Base-by-base conservation (phyloP, 2,888 invertebrate species). In the Hyles lineata region DNA sequence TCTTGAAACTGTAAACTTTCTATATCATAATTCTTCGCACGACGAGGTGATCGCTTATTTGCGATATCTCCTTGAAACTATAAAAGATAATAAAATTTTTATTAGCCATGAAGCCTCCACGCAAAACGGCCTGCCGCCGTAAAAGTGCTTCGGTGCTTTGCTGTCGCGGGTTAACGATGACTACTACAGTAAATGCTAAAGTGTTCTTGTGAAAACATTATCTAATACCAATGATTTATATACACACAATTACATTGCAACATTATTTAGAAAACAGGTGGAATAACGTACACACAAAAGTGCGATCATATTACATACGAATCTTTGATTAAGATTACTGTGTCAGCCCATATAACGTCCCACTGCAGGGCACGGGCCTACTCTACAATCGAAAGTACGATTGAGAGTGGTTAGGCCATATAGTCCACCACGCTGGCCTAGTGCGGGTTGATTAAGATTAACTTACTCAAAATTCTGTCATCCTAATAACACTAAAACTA, bases 1-100 rank as follows among this genome's bases (percentile, higher is more conserved):
- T 88, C 87, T 87, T 87, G 86, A 82, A 87, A 86, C 80, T 82
- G 74, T 74, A 78, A 83, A 83, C 80, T 84, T 84, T 87, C 83
- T 91, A 90, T 91, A 84, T 88, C 91, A 93, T 92, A 90, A 87
- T 90, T 89, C 89, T 90, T 89, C 90, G 76, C 81, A 82, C 89
- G 91, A 82, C 78, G 89, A 86, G 83, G 81, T 82, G 89, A 86
- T 87, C 86, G 88, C 87, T 84, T 89, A 87, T 89, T 85, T 85
- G 90, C 88, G 89, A 90, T 85, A 86, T 91, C 90, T 90, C 91
- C 93, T 92, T 91, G 90, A 93, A 91, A 93, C 93, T 92, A 93
- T 90, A 93, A 94, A 87, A 91, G 85, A 92, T 83, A 91, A 89
- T 89, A 89, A 84, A 86, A 83, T 76, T 82, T 90, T 90, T 90